Percentiles rank a stretch among this genome's conserved stretches.
These are phyloP conservation scores for Adelphocoris suturalis DNA, from an alignment of 2,888 invertebrate genomes.

Conservation along the genomic window DNA sequence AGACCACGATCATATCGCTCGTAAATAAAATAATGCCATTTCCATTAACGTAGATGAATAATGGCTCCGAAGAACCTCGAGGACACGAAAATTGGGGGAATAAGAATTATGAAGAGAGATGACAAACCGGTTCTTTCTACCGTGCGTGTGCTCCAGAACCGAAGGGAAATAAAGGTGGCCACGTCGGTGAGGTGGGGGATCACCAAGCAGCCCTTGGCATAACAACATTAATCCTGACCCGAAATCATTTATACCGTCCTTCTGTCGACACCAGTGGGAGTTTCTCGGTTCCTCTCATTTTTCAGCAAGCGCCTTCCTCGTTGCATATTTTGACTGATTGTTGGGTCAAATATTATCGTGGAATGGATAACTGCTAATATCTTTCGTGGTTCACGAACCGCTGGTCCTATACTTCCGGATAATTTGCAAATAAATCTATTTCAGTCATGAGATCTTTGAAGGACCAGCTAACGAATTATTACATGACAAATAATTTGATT, in stretches of 20 bases:
- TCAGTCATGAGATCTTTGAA: no score
- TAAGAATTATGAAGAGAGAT: slow-evolving; percentile 55
- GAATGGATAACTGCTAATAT: no score
- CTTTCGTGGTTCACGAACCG: no score
- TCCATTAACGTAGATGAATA: slow-evolving; percentile 30
- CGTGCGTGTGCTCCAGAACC: neutral
- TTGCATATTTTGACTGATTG: slow-evolving; percentile 19
- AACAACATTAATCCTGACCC: slow-evolving; percentile 52
- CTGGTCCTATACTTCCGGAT: no score
- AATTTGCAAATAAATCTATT: no score
- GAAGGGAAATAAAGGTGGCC: slow-evolving; percentile 30
- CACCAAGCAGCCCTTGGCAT: slow-evolving; percentile 22
- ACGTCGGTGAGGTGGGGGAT: neutral
- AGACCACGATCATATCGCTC: slow-evolving; percentile 3
- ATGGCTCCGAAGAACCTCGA: slow-evolving; percentile 11
- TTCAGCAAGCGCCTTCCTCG: neutral
- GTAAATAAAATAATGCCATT: slow-evolving; percentile 53
- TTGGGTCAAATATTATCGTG: neutral
- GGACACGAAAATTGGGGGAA: slow-evolving; percentile 37
- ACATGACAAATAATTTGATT: no score
- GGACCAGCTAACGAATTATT: no score
- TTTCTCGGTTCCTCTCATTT: neutral
- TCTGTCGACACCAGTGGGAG: neutral
- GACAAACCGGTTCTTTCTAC: slow-evolving; percentile 29
- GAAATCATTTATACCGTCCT: slow-evolving; percentile 34